Evolutionary conservation across 2,888 invertebrate species (phyloP).

Genomic region (Mimas tiliae): DNA sequence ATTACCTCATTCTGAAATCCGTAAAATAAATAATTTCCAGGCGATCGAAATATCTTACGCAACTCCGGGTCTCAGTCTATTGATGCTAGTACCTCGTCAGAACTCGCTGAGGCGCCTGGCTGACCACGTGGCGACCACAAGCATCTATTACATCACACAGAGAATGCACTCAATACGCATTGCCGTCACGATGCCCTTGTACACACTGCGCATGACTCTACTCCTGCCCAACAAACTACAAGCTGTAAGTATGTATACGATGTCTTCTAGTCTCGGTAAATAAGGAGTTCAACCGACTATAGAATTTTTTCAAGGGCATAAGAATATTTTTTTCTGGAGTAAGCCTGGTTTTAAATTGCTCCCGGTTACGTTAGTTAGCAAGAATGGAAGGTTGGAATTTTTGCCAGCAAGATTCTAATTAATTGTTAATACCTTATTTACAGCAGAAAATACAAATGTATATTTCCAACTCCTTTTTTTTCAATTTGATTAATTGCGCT

Average conservation of each 20-base stretch:
- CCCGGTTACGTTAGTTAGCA: too few relatives aligned
- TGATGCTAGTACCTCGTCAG: constrained; percentile 66
- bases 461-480: too few relatives aligned
- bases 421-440: too few relatives aligned
- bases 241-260: constrained; percentile 53
- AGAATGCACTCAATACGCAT: constrained; percentile 58
- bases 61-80: constrained; percentile 63
- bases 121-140: constrained; percentile 44
- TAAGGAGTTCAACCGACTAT: not conserved
- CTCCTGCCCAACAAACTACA: constrained; percentile 72
- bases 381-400: too few relatives aligned
- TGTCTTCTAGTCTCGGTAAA: not conserved
- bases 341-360: too few relatives aligned
- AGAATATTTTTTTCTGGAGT: too few relatives aligned
- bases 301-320: not conserved
- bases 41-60: constrained; percentile 74
- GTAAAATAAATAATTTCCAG: constrained; percentile 47
- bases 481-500: too few relatives aligned
- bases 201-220: constrained; percentile 76
- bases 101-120: constrained; percentile 56
- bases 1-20: not conserved
- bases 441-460: too few relatives aligned
- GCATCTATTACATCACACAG: constrained; percentile 47
- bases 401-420: too few relatives aligned
- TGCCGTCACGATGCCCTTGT: constrained; percentile 70